A percentile compares a stretch with the other conserved stretches of the same genome.
phyloP scores from a whole-genome alignment of 2,888 invertebrate genomes.

The Pristionchus mayeri region DNA sequence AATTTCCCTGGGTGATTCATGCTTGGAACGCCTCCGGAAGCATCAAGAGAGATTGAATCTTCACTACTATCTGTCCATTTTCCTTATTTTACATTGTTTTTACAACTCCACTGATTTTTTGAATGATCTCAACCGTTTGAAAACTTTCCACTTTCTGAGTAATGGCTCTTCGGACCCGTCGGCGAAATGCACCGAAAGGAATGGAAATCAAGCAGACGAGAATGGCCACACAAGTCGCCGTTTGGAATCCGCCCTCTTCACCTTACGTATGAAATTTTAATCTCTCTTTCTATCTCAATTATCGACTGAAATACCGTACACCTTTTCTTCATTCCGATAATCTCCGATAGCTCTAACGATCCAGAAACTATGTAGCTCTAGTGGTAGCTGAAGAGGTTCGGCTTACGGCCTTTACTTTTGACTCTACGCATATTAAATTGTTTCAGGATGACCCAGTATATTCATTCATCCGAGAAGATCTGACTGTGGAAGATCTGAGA shows the following conservation, averaged over 20 bases:
- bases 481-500: background rate
- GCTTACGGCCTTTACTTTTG: no score
- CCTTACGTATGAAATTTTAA: background rate
- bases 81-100: background rate
- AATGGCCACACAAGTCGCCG: background rate
- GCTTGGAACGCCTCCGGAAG: background rate
- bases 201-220: background rate
- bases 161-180: background rate
- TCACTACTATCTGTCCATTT: background rate
- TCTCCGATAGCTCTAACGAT: no score
- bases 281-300: background rate
- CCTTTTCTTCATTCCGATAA: no score
- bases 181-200: no score
- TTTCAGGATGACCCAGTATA: background rate
- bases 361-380: no score
- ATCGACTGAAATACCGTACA: no score
- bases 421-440: no score
- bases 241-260: slow-evolving; percentile 20
- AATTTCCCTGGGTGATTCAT: slow-evolving; percentile 19
- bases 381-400: no score
- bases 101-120: background rate
- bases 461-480: slow-evolving; percentile 6
- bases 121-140: background rate
- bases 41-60: background rate
- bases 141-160: background rate